Percentiles rank a stretch among this genome's conserved stretches.
phyloP scores from a whole-genome alignment of 2,797 vertebrate genomes.

The Bucorvus abyssinicus region DNA sequence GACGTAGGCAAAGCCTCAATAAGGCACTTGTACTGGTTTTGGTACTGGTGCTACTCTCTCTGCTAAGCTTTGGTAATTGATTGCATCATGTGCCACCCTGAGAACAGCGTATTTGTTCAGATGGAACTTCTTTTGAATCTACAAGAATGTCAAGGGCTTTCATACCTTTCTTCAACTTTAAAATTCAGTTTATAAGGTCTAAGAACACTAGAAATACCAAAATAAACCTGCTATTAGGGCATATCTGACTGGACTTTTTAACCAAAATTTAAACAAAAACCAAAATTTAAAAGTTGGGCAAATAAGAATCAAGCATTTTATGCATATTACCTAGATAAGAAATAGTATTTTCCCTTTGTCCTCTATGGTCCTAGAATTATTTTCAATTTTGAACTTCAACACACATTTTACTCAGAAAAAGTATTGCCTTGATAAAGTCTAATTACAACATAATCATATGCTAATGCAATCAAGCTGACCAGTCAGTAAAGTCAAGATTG shows the following conservation, averaged over 20 bases:
- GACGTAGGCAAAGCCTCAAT: accelerated
- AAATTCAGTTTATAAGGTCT: neutral
- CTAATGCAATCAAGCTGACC: neutral
- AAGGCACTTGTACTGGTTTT: neutral
- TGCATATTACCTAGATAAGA: neutral
- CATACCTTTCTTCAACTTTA: neutral
- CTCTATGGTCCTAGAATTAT: neutral
- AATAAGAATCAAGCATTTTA: neutral
- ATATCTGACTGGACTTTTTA: neutral
- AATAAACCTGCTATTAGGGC: neutral
- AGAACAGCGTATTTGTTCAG: neutral
- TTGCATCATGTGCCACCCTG: accelerated
- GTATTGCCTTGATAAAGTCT: neutral
- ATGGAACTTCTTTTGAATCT: neutral
- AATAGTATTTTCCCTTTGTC: neutral
- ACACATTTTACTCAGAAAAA: neutral
- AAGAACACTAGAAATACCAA: neutral
- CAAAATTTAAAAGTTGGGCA: neutral
- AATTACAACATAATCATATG: neutral
- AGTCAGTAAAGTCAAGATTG: neutral
- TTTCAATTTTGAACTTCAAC: neutral
- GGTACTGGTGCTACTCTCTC: neutral
- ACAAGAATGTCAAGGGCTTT: neutral
- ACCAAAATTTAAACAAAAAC: neutral
- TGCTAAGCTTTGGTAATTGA: accelerated